These are phyloP conservation scores for Ameiurus melas DNA, from an alignment of 2,113 vertebrate genomes.

Conservation along the genomic window DNA sequence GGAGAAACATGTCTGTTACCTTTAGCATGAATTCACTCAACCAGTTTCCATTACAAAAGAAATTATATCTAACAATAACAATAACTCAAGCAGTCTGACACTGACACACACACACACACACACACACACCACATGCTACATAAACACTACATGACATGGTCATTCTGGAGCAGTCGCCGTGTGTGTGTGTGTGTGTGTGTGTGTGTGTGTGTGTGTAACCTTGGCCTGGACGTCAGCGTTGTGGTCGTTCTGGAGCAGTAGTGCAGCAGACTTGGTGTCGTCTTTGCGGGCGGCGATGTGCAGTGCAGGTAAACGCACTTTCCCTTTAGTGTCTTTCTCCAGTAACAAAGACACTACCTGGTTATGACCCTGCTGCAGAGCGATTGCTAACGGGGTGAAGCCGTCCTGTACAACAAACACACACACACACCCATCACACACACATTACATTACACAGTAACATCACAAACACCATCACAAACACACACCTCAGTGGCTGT, in stretches of 20 bases:
- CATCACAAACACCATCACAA: background rate
- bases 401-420: slow-evolving; percentile 78
- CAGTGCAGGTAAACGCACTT: slow-evolving; percentile 90
- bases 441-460: background rate
- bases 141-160: background rate
- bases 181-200: background rate
- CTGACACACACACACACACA: too few species aligned
- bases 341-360: slow-evolving; percentile 91
- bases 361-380: slow-evolving; percentile 95
- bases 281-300: slow-evolving; percentile 97
- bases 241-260: slow-evolving; percentile 96
- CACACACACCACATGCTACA: background rate
- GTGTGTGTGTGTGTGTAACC: slow-evolving; percentile 69
- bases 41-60: too few species aligned
- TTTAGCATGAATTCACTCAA: too few species aligned
- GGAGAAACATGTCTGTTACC: slow-evolving; percentile 69
- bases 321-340: slow-evolving; percentile 98
- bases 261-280: slow-evolving; percentile 94
- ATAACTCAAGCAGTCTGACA: too few species aligned
- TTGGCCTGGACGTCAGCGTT: slow-evolving; percentile 98
- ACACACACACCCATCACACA: slow-evolving; percentile 3
- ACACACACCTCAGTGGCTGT: slow-evolving; percentile 87
- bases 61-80: too few species aligned
- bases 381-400: slow-evolving; percentile 94
- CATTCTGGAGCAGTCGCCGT: background rate